Evolutionary conservation across 1,140 invertebrate species (phyloP).

Genomic region (Pachypsylla venusta): DNA sequence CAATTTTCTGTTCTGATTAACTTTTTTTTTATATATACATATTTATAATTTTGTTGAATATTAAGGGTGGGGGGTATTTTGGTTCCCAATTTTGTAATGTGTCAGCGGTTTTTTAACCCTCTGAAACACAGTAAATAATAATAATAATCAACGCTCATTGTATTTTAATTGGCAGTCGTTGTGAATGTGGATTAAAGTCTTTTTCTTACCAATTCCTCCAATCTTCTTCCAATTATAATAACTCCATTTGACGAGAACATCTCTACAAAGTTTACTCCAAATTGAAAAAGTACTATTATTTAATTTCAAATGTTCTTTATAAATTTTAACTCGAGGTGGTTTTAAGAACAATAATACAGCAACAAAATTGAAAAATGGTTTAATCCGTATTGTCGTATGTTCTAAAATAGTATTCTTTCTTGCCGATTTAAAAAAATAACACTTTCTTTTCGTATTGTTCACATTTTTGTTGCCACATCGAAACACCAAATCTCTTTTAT

Average conservation of each 20-base stretch:
- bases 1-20: too few relatives aligned
- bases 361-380: constrained; percentile 5
- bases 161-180: too few relatives aligned
- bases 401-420: constrained; percentile 1
- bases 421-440: constrained; percentile 4
- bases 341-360: background rate
- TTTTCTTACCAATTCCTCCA: background rate
- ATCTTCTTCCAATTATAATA: background rate
- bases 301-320: background rate
- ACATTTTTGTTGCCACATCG: background rate
- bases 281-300: background rate
- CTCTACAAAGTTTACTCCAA: background rate
- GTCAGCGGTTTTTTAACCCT: too few relatives aligned
- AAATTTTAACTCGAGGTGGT: constrained; percentile 5
- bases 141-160: too few relatives aligned
- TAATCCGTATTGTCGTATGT: background rate
- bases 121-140: too few relatives aligned
- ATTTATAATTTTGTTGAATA: too few relatives aligned
- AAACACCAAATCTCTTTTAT: background rate
- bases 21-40: too few relatives aligned
- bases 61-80: too few relatives aligned
- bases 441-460: background rate
- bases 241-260: constrained; percentile 1
- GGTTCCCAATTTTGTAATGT: too few relatives aligned
- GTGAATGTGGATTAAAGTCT: too few relatives aligned